Conservation (phyloP, 2,888 invertebrate species). For the Meandrusa payeni region DNA sequence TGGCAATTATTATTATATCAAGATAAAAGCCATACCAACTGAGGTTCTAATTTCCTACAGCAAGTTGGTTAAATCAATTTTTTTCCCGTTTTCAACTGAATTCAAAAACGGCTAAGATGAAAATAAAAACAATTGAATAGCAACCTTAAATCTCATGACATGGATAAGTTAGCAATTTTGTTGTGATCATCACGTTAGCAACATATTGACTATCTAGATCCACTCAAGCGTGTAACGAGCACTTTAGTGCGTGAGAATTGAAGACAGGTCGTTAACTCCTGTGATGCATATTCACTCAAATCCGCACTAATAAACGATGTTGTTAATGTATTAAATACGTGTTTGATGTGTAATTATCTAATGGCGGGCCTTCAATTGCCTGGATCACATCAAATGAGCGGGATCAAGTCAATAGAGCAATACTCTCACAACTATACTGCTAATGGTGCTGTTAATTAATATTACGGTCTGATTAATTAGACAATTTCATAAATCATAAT, state of each 20-base stretch:
- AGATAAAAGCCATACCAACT: no score
- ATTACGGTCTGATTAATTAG: slow-evolving; percentile 14
- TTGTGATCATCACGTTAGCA: slow-evolving; percentile 4
- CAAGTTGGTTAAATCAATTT: no score
- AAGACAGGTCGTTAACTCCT: slow-evolving; percentile 7
- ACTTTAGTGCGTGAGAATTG: slow-evolving; percentile 15
- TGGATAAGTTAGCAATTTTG: no score
- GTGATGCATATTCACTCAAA: slow-evolving; percentile 9
- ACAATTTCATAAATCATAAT: slow-evolving; percentile 10
- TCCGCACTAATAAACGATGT: slow-evolving; percentile 6
- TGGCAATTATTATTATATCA: no score
- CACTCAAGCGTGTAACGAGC: slow-evolving; percentile 1
- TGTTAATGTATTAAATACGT: slow-evolving; percentile 22
- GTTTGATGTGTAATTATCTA: slow-evolving; percentile 19
- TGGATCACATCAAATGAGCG: slow-evolving; percentile 22
- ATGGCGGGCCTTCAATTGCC: slow-evolving; percentile 22
- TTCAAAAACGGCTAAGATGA: no score
- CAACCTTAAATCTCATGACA: no score
- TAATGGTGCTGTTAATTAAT: slow-evolving; percentile 20
- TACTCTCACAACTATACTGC: slow-evolving; percentile 3
- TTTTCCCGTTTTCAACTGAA: no score
- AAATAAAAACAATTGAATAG: no score
- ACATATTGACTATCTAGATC: slow-evolving; percentile 4
- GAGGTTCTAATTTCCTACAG: no score
- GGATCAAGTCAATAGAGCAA: slow-evolving; percentile 21